These are phyloP conservation scores for Trissolcus basalis DNA, from an alignment of 1,140 invertebrate species.

Conservation along the genomic window DNA sequence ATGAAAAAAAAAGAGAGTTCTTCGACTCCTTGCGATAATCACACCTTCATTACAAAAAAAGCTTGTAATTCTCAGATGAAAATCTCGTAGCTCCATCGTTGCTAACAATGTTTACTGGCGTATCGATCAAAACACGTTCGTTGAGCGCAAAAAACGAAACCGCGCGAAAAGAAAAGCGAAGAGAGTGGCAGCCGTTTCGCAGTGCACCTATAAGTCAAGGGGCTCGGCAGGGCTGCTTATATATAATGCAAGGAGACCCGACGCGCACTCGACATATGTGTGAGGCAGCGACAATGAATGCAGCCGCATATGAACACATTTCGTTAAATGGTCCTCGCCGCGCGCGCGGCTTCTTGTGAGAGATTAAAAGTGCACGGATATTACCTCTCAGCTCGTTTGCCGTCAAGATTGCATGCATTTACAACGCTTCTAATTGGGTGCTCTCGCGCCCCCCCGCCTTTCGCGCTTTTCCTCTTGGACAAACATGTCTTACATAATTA, in stretches of 20 bases:
- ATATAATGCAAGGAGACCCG: conserved; percentile 45
- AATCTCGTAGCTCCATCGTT: too few relatives aligned
- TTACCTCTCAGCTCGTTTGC: conserved; percentile 65
- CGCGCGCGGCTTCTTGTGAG: conserved; percentile 60
- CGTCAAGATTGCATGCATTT: conserved; percentile 68
- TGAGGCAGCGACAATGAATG: conserved; percentile 47
- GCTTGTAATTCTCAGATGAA: too few relatives aligned
- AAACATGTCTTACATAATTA: conserved; percentile 44
- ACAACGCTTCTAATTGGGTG: conserved; percentile 64
- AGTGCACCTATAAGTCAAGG: conserved; percentile 35
- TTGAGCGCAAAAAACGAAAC: neutral
- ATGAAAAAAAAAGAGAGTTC: neutral
- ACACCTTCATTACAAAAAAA: neutral
- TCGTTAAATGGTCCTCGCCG: conserved; percentile 71
- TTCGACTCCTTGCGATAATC: neutral
- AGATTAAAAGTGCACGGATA: conserved; percentile 67
- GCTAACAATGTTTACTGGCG: too few relatives aligned
- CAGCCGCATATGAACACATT: conserved; percentile 56
- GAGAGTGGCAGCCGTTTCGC: neutral
- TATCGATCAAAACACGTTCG: too few relatives aligned
- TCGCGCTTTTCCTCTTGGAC: conserved; percentile 18
- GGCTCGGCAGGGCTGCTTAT: conserved; percentile 36
- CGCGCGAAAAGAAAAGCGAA: conserved; percentile 1
- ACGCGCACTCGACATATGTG: conserved; percentile 38
- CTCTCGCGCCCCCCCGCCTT: conserved; percentile 36